Percentiles rank a stretch among this genome's conserved stretches.
These are phyloP conservation scores for Stomatorhinus ivindoensis DNA, from an alignment of 2,113 vertebrate species.

Conservation along the genomic window DNA sequence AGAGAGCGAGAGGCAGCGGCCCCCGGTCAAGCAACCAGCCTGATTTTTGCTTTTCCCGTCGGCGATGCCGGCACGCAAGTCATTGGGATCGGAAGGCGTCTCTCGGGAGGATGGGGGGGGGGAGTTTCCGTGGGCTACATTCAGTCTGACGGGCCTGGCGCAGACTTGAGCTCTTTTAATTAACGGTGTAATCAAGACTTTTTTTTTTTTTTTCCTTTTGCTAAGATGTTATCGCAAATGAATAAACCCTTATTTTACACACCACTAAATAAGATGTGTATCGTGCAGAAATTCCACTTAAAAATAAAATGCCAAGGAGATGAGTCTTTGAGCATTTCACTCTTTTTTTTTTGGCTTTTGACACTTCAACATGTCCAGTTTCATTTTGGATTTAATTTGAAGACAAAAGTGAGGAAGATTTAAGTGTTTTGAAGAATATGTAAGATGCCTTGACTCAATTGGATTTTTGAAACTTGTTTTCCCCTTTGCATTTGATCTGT, in stretches of 20 bases:
- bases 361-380: conserved; percentile 21
- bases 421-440: conserved; percentile 10
- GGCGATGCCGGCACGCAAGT: conserved; percentile 20
- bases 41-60: conserved; percentile 18
- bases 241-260: conserved; percentile 27
- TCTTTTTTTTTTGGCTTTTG: conserved; percentile 24
- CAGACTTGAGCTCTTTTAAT: conserved; percentile 25
- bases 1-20: conserved; percentile 18
- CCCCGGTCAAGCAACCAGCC: conserved; percentile 12
- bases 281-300: conserved; percentile 22
- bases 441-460: neutral
- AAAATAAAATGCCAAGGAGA: conserved; percentile 21
- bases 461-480: conserved; percentile 26
- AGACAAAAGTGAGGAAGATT: neutral
- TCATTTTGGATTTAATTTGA: conserved; percentile 16
- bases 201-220: conserved; percentile 25
- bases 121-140: conserved; percentile 18
- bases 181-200: conserved; percentile 21
- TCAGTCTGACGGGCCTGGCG: conserved; percentile 20
- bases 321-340: conserved; percentile 28
- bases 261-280: conserved; percentile 21
- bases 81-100: conserved; percentile 21
- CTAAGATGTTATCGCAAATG: conserved; percentile 19
- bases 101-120: neutral
- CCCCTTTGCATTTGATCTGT: conserved; percentile 41